Evolutionary conservation across 2,797 vertebrate genomes (phyloP).

Genomic region (Sebastes elongatus): DNA sequence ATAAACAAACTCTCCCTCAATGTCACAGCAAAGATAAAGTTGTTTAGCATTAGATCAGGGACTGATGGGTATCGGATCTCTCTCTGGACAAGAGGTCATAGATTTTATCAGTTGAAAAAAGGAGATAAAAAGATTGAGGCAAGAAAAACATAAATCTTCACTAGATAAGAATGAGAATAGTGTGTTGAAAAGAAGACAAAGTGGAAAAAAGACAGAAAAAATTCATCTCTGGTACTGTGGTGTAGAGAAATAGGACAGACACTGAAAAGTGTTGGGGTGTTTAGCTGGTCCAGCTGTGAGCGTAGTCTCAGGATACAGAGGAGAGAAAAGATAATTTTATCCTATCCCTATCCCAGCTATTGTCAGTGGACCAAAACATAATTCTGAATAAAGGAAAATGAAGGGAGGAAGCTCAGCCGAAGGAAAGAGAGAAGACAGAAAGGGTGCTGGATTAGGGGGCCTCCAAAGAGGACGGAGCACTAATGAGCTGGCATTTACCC

Average conservation of each 20-base stretch:
- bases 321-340: slow-evolving; percentile 16
- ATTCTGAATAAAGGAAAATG: slow-evolving; percentile 23
- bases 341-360: neutral
- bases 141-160: neutral
- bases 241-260: neutral
- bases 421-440: slow-evolving; percentile 48
- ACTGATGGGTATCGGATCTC: neutral
- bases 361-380: slow-evolving; percentile 29
- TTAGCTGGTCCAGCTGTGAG: slow-evolving; percentile 21
- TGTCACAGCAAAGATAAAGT: neutral
- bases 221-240: neutral
- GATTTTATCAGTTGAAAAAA: slow-evolving; percentile 9
- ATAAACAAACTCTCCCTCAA: neutral
- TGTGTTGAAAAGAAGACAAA: neutral
- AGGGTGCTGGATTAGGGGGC: slow-evolving; percentile 74
- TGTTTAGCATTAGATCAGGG: neutral
- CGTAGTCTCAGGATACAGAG: slow-evolving; percentile 9
- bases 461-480: slow-evolving; percentile 64
- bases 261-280: neutral
- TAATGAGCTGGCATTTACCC: slow-evolving; percentile 80
- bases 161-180: neutral
- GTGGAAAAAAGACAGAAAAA: neutral
- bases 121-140: neutral
- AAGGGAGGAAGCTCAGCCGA: slow-evolving; percentile 31
- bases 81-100: neutral